These are phyloP conservation scores for Sarcophaga rosellei DNA, from an alignment of 2,888 invertebrate genomes.

Conservation along the genomic window DNA sequence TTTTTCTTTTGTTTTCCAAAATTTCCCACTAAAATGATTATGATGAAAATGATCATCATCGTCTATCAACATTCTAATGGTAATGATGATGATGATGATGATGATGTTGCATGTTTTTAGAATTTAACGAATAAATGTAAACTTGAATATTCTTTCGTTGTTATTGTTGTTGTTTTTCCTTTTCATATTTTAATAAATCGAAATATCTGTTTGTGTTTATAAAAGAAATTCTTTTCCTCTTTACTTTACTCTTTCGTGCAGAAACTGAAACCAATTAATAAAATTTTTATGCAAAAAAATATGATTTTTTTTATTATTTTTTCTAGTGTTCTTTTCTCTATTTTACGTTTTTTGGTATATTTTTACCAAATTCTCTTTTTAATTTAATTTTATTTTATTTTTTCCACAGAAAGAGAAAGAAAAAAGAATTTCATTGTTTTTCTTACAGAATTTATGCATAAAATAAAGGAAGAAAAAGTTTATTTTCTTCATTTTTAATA, in stretches of 20 bases:
- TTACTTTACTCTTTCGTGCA: conserved; percentile 23
- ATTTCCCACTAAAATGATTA: neutral
- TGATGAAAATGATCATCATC: neutral
- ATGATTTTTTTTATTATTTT: conserved; percentile 10
- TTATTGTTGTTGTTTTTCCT: neutral
- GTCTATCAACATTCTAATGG: neutral
- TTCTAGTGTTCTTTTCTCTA: conserved; percentile 24
- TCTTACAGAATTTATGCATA: conserved; percentile 15
- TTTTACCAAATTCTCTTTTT: neutral
- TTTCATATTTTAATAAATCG: conserved; percentile 32
- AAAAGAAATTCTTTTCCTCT: conserved; percentile 22
- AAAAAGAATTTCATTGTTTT: conserved; percentile 35
- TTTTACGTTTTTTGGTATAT: neutral
- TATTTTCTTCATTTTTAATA: conserved; percentile 43
- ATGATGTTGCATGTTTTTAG: conserved; percentile 28
- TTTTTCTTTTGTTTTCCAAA: neutral
- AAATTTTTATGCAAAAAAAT: conserved; percentile 37
- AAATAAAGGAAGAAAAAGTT: conserved; percentile 28
- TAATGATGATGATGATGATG: neutral
- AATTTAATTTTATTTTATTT: conserved; percentile 32
- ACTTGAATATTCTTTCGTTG: conserved; percentile 11
- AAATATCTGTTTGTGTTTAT: conserved; percentile 33
- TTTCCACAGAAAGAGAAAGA: neutral
- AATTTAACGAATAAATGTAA: conserved; percentile 39
- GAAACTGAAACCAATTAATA: conserved; percentile 64